Percentiles rank a stretch among this genome's conserved stretches.
These are phyloP conservation scores for Papilio xuthus DNA, from an alignment of 1,140 invertebrate species.

Conservation along the genomic window DNA sequence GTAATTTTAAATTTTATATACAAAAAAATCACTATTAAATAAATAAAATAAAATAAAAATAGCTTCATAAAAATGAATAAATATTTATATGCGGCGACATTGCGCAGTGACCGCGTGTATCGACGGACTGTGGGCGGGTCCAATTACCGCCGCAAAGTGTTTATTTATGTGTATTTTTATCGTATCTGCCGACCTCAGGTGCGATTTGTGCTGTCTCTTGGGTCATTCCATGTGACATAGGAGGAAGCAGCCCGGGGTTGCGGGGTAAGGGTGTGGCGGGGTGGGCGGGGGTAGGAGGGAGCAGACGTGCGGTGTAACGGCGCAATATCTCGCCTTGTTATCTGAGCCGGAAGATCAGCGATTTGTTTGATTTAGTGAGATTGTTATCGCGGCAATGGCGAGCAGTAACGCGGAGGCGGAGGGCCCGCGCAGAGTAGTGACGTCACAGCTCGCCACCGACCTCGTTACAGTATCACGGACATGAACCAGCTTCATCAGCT, in stretches of 20 bases:
- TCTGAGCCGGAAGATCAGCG: background rate
- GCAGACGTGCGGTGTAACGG: background rate
- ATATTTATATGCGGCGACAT: background rate
- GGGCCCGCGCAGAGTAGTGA: too few species aligned
- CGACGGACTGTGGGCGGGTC: background rate
- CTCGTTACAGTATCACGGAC: too few species aligned
- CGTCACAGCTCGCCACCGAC: too few species aligned
- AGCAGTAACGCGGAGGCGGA: background rate
- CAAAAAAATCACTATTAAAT: too few species aligned
- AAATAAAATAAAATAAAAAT: background rate
- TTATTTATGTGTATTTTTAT: constrained; percentile 22
- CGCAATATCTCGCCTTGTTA: background rate
- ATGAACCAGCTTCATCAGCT: too few species aligned
- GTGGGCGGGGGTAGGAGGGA: background rate
- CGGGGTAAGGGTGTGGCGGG: too few species aligned
- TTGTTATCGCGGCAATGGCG: background rate
- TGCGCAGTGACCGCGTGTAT: background rate
- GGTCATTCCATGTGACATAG: background rate
- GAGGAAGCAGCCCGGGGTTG: background rate
- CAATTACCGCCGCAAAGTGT: background rate
- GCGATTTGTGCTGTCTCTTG: background rate
- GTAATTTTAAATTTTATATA: background rate
- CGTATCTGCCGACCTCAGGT: background rate
- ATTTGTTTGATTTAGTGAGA: constrained; percentile 19
- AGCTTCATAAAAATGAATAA: constrained; percentile 5